Evolutionary conservation across 2,113 vertebrate genomes (phyloP), one percentile per base, ranked within the genome.

Genomic region (Agapornis roseicollis): DNA sequence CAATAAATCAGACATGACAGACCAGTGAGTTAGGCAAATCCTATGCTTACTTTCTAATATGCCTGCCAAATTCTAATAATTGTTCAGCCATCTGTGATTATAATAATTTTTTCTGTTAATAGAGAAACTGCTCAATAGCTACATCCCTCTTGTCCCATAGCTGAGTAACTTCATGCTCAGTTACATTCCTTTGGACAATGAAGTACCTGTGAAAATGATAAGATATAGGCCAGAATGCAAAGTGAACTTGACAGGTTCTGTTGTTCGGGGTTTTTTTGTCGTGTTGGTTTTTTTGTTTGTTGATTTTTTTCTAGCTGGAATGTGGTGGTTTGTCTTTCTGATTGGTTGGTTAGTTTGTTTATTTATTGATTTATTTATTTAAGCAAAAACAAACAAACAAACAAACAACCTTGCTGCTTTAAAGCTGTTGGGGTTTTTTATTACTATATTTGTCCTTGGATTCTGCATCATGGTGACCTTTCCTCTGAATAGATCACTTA

Each of bases 301-400:
- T 6, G 17, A n/a, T 0, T 11, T 53, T 46, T 29, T 27, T 1
- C 2, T 35, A 58, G 13, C 13, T 19, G 3, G 33, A 22, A 58
- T 58, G 9, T 58, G 22, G 56, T 24, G 22, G 33, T n/a, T 35
- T 35, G 33, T 24, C 24, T 23, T 58, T 23, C 33, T n/a, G 8
- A 14, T 60, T 33, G 31, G 18, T 56, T 37, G 23, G 35, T 27
- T 37, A 27, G 5, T 50, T 55, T 6, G 42, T 42, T 42, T 42
- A 3, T 12, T 55, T 44, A 7, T 39, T 72, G 37, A 2, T 1
- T 8, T 1, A 3, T 65, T 71, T 46, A 11, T 81, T 85, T n/a
- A 41, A 39, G 24, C 11, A 84, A 87, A 78, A n/a, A n/a, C n/a
- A n/a, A n/a, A n/a, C n/a, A n/a, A n/a, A n/a, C n/a, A n/a, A n/a